Conservation (phyloP, 2,888 invertebrate species). For the Andrena chrysosceles region DNA sequence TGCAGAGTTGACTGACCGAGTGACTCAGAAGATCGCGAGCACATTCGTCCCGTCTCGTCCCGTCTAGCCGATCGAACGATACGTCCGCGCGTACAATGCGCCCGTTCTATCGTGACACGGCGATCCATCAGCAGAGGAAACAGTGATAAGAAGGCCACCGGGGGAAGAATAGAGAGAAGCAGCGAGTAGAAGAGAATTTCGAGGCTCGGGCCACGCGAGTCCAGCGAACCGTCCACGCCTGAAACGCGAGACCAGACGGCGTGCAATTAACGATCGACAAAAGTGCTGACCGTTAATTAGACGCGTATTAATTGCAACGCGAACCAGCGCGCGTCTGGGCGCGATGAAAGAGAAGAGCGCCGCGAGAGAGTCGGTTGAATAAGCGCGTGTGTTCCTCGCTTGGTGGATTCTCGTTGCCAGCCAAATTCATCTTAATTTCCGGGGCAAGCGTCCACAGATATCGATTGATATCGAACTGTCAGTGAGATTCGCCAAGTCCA, state of each 20-base stretch:
- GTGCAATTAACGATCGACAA: conserved; percentile 39
- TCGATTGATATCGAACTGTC: background rate
- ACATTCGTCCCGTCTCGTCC: conserved; percentile 30
- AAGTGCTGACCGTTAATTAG: conserved; percentile 50
- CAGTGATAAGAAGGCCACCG: background rate
- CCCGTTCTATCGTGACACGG: conserved; percentile 21
- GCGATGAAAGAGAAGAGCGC: conserved; percentile 59
- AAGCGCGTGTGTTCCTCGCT: conserved; percentile 47
- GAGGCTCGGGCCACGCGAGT: conserved; percentile 27
- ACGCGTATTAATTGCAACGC: conserved; percentile 60
- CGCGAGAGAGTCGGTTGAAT: conserved; percentile 40
- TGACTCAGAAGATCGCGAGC: conserved; percentile 71
- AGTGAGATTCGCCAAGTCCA: background rate
- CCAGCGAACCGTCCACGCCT: conserved; percentile 10
- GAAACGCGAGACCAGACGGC: conserved; percentile 15
- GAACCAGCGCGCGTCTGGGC: conserved; percentile 36
- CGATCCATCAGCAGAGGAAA: conserved; percentile 6
- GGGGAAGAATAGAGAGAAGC: background rate
- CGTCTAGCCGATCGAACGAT: conserved; percentile 46
- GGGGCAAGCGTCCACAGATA: conserved; percentile 24
- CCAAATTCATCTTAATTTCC: background rate
- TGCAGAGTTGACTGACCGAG: conserved; percentile 77
- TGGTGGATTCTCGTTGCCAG: conserved; percentile 9
- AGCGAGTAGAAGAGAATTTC: background rate
- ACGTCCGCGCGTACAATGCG: conserved; percentile 39